Evolutionary conservation across 1,140 invertebrate species (phyloP), one percentile per base, ranked within the genome.

Genomic region (Forficula auricularia): DNA sequence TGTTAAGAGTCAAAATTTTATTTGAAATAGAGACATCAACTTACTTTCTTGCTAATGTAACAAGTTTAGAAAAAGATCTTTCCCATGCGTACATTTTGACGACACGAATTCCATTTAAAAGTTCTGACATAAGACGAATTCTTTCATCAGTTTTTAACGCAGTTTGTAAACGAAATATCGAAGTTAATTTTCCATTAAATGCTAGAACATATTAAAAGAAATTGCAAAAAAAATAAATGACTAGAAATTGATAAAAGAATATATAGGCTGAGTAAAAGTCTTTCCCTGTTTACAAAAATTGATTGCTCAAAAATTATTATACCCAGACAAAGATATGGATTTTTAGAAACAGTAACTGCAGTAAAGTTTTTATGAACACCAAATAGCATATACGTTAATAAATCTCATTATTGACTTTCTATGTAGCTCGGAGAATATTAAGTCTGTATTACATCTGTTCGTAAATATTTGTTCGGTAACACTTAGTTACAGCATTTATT

Each of bases 71-170:
- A 49, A 82, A 82, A 0, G 76, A 72, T 50, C 72, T 73, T 51
- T 82, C 79, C 79, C 79, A 82, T 0, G 76, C 72, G 51, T 81
- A 82, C 78, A 85, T 81, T 58, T 86, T 88, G 43, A 88, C 81
- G 1, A 89, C 77, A 0, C 48, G 51, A 15, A 54, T 52, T 30
- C 72, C 74, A 1, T 65, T 69, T 15, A 86, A 71, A 14, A 86
- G 76, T 61, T 86, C 82, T 51, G 79, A 79, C 77, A 85, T 84
- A 12, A 83, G 52, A 6, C 77, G 61, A 2, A 86, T 73, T 36
- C 83, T 59, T 54, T 81, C 73, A 55, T 86, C 82, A 0, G 82
- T 85, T 49, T 72, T 68, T 7, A 65, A 55, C 0, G 78, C 75
- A 0, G 74, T 81, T 52, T 72, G 63, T 3, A 68, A 54, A 18